A percentile compares a stretch with the other conserved stretches of the same genome.
phyloP scores from a whole-genome alignment of 2,888 invertebrate genomes.

The Nudaria mundana region DNA sequence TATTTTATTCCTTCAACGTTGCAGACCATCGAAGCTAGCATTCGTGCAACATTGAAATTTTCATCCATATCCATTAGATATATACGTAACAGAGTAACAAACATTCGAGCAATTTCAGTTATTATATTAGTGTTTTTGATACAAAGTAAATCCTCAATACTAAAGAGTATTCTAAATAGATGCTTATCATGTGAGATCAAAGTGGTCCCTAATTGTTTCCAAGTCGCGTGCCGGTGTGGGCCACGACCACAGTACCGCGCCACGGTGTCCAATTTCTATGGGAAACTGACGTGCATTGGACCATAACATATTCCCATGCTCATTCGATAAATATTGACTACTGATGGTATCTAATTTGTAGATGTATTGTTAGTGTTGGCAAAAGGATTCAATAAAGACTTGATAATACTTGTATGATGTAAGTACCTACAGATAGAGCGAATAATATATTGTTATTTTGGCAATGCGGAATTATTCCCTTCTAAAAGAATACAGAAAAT shows the following conservation, averaged over 20 bases:
- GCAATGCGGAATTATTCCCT: too few species aligned
- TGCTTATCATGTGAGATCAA: slow-evolving; percentile 22
- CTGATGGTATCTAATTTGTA: slow-evolving; percentile 11
- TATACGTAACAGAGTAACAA: too few species aligned
- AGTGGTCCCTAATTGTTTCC: slow-evolving; percentile 38
- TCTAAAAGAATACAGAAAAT: too few species aligned
- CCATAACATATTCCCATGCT: slow-evolving; percentile 37
- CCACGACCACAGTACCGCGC: slow-evolving; percentile 32
- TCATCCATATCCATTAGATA: too few species aligned
- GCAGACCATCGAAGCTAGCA: too few species aligned
- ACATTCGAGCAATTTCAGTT: too few species aligned
- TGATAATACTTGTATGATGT: not conserved
- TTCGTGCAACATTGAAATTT: too few species aligned
- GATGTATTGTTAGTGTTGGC: not conserved
- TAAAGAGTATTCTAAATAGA: not conserved
- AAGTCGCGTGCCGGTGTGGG: slow-evolving; percentile 43
- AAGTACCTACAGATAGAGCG: not conserved
- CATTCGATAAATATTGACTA: slow-evolving; percentile 27
- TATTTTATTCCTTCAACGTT: too few species aligned
- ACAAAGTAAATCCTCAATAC: not conserved
- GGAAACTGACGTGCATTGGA: slow-evolving; percentile 55
- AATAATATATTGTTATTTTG: too few species aligned
- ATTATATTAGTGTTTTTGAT: too few species aligned
- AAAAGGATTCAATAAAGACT: not conserved
- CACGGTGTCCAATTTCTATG: slow-evolving; percentile 65